Percentiles rank a stretch among this genome's conserved stretches.
These are phyloP conservation scores for Campoplex capitator DNA, from an alignment of 2,888 invertebrate species.

Conservation along the genomic window DNA sequence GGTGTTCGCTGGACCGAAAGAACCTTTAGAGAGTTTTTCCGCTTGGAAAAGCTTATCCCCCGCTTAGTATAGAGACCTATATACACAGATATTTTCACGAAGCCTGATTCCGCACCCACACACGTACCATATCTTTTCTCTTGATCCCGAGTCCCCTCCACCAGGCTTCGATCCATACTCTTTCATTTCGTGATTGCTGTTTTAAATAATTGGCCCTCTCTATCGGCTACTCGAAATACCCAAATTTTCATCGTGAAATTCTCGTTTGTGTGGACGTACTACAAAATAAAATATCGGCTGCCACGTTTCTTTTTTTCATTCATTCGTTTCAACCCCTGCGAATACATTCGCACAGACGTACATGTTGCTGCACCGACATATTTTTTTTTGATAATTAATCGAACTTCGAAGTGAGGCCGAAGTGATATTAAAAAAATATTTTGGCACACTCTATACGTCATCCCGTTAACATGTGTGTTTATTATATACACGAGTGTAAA, in stretches of 20 bases:
- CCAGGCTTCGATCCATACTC: constrained; percentile 71
- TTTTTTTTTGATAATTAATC: constrained; percentile 62
- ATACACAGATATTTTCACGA: constrained; percentile 45
- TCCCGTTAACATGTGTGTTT: background rate
- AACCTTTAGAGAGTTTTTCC: constrained; percentile 82
- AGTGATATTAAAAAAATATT: constrained; percentile 63
- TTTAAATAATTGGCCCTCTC: constrained; percentile 82
- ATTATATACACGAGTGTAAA: background rate
- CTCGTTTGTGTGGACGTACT: constrained; percentile 10
- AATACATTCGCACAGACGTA: background rate
- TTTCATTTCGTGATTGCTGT: constrained; percentile 83
- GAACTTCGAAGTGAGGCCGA: constrained; percentile 42
- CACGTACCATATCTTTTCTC: constrained; percentile 38
- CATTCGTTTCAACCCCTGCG: background rate
- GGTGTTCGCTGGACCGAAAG: constrained; percentile 78
- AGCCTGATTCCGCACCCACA: constrained; percentile 19
- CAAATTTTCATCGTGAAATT: constrained; percentile 31
- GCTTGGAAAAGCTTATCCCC: constrained; percentile 77
- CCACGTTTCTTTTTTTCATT: constrained; percentile 6
- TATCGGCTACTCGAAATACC: constrained; percentile 47
- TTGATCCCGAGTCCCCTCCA: constrained; percentile 25
- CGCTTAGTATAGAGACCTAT: constrained; percentile 69
- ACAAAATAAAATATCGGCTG: constrained; percentile 23
- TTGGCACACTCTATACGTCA: constrained; percentile 57
- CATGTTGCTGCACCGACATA: constrained; percentile 3